A percentile compares a stretch with the other conserved stretches of the same genome.
These are phyloP conservation scores for Periplaneta americana DNA, from an alignment of 1,140 invertebrate genomes.

Conservation along the genomic window DNA sequence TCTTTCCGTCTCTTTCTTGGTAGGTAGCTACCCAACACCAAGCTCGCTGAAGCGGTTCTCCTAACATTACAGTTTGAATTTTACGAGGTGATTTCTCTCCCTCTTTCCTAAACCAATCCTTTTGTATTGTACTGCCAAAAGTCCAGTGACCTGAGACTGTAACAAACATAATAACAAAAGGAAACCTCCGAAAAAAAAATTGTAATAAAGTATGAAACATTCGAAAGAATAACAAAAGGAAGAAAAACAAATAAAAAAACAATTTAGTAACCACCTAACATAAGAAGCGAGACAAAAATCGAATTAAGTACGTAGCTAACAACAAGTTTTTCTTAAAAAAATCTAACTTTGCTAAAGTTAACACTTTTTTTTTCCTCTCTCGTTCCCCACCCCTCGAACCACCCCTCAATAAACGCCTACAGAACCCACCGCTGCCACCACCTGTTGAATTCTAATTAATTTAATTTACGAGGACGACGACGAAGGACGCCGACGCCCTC, in stretches of 20 bases:
- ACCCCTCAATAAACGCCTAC: neutral
- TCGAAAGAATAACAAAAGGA: neutral
- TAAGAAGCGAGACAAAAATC: neutral
- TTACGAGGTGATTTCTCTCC: neutral
- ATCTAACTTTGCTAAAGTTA: neutral
- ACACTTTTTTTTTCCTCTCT: neutral
- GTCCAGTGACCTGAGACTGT: neutral
- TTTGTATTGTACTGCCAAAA: neutral
- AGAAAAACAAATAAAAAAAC: neutral
- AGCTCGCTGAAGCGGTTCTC: neutral
- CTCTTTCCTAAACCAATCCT: too few relatives aligned
- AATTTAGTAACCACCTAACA: neutral
- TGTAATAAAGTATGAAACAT: neutral
- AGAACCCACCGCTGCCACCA: neutral
- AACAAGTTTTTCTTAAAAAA: neutral
- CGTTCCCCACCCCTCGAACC: neutral
- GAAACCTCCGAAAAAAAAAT: neutral
- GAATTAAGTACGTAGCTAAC: neutral
- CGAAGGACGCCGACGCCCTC: neutral
- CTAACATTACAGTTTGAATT: neutral
- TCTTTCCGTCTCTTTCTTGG: neutral
- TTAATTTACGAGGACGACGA: neutral
- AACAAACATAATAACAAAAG: neutral
- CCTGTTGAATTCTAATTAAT: neutral
- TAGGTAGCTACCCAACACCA: neutral